Evolutionary conservation across 2,888 invertebrate genomes (phyloP), one percentile per base, ranked within the genome.

Genomic region (Cheiracanthium punctorium): DNA sequence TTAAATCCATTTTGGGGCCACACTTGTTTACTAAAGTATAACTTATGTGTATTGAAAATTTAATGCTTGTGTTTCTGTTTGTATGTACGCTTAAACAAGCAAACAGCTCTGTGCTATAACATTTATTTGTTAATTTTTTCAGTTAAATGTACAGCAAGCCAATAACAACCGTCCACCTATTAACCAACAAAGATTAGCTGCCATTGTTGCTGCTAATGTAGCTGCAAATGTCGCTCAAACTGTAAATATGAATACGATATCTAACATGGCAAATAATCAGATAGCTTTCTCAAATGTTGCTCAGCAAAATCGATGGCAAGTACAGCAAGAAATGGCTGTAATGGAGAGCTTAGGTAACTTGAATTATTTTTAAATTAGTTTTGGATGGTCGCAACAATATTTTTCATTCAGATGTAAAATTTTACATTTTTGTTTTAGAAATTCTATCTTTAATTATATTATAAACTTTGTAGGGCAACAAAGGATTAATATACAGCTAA

Each of bases 321-420:
- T 86, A 17, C 84, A 72, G 20, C 86, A 86, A 67, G 86, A 86
- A 76, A 76, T 86, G 74, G 76, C 80, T 72, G 76, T 81, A 1
- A 77, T 87, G 20, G 87, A 87, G 73, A 41, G 65, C 8, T 30
- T 87, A 43, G 87, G 87, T 87, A 76, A 10, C 17, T 10, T 28
- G n/a, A n/a, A n/a, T n/a, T n/a, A n/a, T n/a, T n/a, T 20, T 52
- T n/a, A 2, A 52, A 20, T 52, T 52, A 20, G 52, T 5, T 8
- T 14, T 52, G 12, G 0, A 20, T 12, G n/a, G n/a, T n/a, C n/a
- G n/a, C n/a, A n/a, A n/a, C n/a, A n/a, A n/a, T n/a, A n/a, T n/a
- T n/a, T n/a, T n/a, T n/a, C n/a, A n/a, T n/a, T n/a, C n/a, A n/a
- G n/a, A n/a, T n/a, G n/a, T n/a, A n/a, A 1, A 48, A n/a, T 69